Evolutionary conservation across 37 sponge, comb jelly and placozoan genomes (phyloP), one percentile per base, ranked within the genome.

Genomic region (Halisarca cf. caerulea): DNA sequence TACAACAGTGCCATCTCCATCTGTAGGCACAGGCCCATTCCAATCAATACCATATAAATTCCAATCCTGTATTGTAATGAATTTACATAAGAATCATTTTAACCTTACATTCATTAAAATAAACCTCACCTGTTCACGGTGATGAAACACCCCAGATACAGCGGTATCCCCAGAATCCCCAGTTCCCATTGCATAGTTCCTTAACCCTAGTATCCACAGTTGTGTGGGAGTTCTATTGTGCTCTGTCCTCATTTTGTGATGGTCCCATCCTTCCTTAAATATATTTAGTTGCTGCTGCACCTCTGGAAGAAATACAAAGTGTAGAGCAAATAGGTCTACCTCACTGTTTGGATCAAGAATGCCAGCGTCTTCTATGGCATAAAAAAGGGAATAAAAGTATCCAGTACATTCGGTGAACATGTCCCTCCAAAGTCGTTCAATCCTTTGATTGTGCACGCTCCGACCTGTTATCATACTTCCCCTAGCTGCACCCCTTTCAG

Each of bases 341-440:
- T 35, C 59, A 58, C 25, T 32, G 37, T 66, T 24, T 23, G 57
- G 35, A 71, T 91, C 82, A n/a, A 87, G 80, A 23, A 86, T 37
- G 18, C 69, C 43, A 20, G 27, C 18, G 54, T 86, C 84, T 59
- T 90, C 91, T 18, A 90, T n/a, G 14, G 47, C 34, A 59, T 82
- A 83, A 60, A 91, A 91, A 1, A 91, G 32, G 25, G 11, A 24
- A 77, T 85, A 68, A 64, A 87, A 91, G 60, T 47, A 86, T 43
- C 70, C 42, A 20, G 84, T 53, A 55, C 88, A 84, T 9, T 80
- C 89, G 47, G 78, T 41, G 40, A 57, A 84, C 6, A 91, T 47
- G 47, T 91, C 88, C 35, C 83, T 81, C 92, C 93, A 89, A 24
- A 92, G 82, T 25, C 93, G 15, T 66, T 92, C 89, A 41, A 92